Base-by-base conservation (phyloP, 2,888 invertebrate genomes). In the Ormyrus nitidulus region DNA sequence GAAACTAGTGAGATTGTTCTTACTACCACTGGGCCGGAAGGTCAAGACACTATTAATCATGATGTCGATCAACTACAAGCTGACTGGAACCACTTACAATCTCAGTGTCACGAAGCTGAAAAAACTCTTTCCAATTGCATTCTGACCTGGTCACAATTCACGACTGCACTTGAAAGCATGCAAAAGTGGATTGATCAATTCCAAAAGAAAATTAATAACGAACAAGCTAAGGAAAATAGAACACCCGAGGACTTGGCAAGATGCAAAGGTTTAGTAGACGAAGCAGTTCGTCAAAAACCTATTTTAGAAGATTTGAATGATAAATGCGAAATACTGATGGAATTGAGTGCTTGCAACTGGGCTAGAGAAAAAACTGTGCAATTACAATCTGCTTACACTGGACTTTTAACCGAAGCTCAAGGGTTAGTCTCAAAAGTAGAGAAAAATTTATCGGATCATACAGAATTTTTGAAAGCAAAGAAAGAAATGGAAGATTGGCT, bases 391-490 rank as follows among this genome's bases (percentile, higher is more conserved):
- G 93, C 94, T 78, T 97, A 97, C 87, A 95, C 96, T 0, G 94
- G 94, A 83, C 90, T 97, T 11, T 89, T 97, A 49, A 95, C 96
- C 0, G 94, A 94, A 82, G 94, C 95, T 49, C 97, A 97, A 92
- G 95, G 94, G 79, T 91, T 97, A 59, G 95, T 97, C 34, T 95
- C 96, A 1, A 95, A 95, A 88, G 95, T 97, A 10, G 97, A 98
- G 88, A 97, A 97, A 91, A 97, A 96, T 89, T 91, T 98, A 0
- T 95, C 96, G 0, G 97, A 98, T 89, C 97, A 97, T 87, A 96
- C 96, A 0, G 97, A 98, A 88, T 97, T 98, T 90, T 92, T 96
- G 7, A 96, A 96, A 86, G 96, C 96, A 19, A 96, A 97, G 87
- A 93, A 94, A 81, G 95, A 96, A 85, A 92, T 98, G 85, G 95